Base-by-base conservation (phyloP, 53 echinoderm and acorn worm genomes). In the Arbacia lixula region DNA sequence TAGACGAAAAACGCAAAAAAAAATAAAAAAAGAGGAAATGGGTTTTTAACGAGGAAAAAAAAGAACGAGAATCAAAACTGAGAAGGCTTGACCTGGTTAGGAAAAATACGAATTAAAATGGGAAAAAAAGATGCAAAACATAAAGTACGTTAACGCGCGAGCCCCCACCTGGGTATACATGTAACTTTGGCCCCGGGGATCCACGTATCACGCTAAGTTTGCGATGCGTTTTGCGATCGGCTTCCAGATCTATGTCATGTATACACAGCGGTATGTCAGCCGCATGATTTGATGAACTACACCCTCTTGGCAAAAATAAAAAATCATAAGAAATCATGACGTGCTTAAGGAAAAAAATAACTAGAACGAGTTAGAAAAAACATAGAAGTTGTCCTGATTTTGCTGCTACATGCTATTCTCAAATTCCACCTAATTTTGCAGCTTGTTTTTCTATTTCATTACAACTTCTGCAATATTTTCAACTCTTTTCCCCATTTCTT, bases 111-210 rank as follows among this genome's bases (percentile, higher is more conserved):
- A 31, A 31, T 28, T 6, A 29, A n/a, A 10, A 64, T 28, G 33
- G 33, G 34, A n/a, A 32, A 31, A 29, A 64, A 64, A 31, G 5
- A 64, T 4, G 19, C 6, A 64, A 81, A 81, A 81, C 82, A 81
- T 63, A 63, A 81, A 78, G 78, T 63, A 32, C 46, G 82, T 63
- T 30, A 50, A 29, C 20, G 63, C 63, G 29, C 63, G 46, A 81
- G 82, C 82, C 46, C 63, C 82, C 82, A 81, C 82, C 82, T 81
- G 82, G 42, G 63, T 81, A 32, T 63, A 81, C 64, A 81, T 81
- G 82, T 41, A 57, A 77, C 78, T 77, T 77, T 56, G 78, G 78
- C 78, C 78, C 78, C 57, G 60, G 57, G 37, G 58, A 77, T 55
- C 60, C 27, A 37, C 46, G 64, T 62, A 62, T 81, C 82, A 81